Base-by-base conservation (phyloP, 2,888 invertebrate genomes). In the Aquatica leii region DNA sequence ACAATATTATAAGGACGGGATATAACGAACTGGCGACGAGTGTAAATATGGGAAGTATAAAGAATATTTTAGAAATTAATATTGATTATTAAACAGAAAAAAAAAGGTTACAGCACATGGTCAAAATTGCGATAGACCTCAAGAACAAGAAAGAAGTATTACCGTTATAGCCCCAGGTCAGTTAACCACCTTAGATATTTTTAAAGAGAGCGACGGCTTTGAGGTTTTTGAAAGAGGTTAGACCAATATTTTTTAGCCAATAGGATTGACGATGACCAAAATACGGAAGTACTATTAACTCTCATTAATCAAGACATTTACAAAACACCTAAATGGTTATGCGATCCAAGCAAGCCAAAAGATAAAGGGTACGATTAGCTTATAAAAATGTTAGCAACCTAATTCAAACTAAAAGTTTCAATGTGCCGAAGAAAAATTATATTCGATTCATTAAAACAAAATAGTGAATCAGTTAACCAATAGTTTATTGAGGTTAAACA, bases 201-300 rank as follows among this genome's bases (percentile, higher is more conserved):
- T 64, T 37, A 37, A 58, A 2, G 40, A 12, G 9, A n/a, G 21
- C 11, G 61, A 61, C 34, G 61, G 64, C 46, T 66, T 59, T 57
- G 21, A 54, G 4, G 48, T 63, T 6, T 66, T 48, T 35, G 37
- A 17, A 2, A 68, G 55, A 62, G 68, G 35, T 62, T 70, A 59
- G 67, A 70, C 8, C 70, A 70, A 24, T 69, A 68, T 55, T 69
- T 69, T 51, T 43, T 66, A 15, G 65, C 65, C 6, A 69, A 71
- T 51, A 53, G 54, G 15, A 24, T 71, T 6, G 61, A 61, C 2
- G 62, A 65, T 12, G 65, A 68, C 8, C 65, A 61, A 41, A 68
- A 62, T 49, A 59, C 57, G 15, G 63, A 67, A 17, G 59, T 69
- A 40, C 46, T 69, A 46, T 62, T 67, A 14, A 69, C 62, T 12